A percentile compares a stretch with the other conserved stretches of the same genome.
These are phyloP conservation scores for Leptocoma aspasia DNA, from an alignment of 2,113 vertebrate genomes.

Conservation along the genomic window DNA sequence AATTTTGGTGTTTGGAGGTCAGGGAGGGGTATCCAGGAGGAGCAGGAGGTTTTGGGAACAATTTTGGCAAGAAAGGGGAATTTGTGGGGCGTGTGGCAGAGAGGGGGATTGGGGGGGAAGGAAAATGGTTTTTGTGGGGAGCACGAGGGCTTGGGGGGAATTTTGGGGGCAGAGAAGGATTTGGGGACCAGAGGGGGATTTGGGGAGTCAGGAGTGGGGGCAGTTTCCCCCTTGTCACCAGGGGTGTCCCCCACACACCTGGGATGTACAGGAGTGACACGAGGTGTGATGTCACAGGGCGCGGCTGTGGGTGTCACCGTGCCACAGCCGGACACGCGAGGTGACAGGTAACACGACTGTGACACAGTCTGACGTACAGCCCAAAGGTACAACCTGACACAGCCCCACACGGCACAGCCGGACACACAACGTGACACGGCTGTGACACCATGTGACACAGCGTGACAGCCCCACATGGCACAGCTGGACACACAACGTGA, in stretches of 20 bases:
- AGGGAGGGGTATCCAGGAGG: not conserved
- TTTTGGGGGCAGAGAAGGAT: not conserved
- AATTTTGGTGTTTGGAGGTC: not conserved
- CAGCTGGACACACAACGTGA: too few relatives aligned
- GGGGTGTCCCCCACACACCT: too few relatives aligned
- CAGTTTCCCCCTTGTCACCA: not conserved
- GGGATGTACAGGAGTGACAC: too few relatives aligned
- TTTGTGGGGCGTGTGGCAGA: not conserved
- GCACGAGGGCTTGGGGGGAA: not conserved
- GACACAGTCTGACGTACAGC: not conserved
- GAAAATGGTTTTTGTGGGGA: not conserved
- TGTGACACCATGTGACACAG: not conserved
- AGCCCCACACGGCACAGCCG: not conserved
- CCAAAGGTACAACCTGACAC: too few relatives aligned
- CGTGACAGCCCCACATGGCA: too few relatives aligned
- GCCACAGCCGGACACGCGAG: not conserved
- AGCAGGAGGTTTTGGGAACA: not conserved
- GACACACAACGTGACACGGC: too few relatives aligned
- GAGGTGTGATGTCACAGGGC: not conserved
- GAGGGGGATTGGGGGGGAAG: too few relatives aligned
- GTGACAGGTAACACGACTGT: not conserved
- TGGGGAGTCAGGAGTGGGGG: not conserved
- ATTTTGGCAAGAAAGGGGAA: too few relatives aligned
- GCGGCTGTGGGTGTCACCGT: not conserved
- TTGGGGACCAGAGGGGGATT: not conserved